Evolutionary conservation across 2,797 vertebrate species (phyloP).

Genomic region (Sebastes matsubarae): DNA sequence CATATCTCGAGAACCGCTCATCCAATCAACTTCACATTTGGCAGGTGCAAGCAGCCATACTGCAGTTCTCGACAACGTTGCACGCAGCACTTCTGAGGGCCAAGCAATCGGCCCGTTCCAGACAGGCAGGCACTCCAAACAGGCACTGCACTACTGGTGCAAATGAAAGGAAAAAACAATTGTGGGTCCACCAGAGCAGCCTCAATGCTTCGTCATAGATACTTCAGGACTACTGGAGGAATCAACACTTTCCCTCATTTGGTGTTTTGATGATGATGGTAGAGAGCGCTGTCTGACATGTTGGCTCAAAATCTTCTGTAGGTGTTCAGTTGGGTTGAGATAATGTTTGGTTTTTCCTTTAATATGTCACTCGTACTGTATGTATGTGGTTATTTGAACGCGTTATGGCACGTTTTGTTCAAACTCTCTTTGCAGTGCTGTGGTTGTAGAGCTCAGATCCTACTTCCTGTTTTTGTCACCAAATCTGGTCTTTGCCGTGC

Average conservation of each 20-base stretch:
- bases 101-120: too few relatives aligned
- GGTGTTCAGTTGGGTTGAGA: neutral
- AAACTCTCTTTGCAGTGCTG: slow-evolving; percentile 4
- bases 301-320: neutral
- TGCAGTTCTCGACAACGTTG: too few relatives aligned
- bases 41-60: too few relatives aligned
- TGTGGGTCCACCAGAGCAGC: neutral
- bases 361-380: neutral
- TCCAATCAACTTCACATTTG: too few relatives aligned
- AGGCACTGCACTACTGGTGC: neutral
- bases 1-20: too few relatives aligned
- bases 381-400: neutral
- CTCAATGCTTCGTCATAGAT: neutral
- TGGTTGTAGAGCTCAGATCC: slow-evolving; percentile 24
- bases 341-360: too few relatives aligned
- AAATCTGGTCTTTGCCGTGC: neutral
- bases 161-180: neutral
- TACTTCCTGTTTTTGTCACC: slow-evolving; percentile 56
- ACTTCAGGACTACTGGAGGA: neutral
- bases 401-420: neutral
- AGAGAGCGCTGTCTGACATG: neutral
- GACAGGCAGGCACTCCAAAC: too few relatives aligned
- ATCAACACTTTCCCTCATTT: neutral
- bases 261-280: neutral
- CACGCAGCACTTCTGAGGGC: too few relatives aligned